These are phyloP conservation scores for Aplysina aerophoba DNA, from an alignment of 37 sponge, comb jelly and placozoan species.

Conservation along the genomic window DNA sequence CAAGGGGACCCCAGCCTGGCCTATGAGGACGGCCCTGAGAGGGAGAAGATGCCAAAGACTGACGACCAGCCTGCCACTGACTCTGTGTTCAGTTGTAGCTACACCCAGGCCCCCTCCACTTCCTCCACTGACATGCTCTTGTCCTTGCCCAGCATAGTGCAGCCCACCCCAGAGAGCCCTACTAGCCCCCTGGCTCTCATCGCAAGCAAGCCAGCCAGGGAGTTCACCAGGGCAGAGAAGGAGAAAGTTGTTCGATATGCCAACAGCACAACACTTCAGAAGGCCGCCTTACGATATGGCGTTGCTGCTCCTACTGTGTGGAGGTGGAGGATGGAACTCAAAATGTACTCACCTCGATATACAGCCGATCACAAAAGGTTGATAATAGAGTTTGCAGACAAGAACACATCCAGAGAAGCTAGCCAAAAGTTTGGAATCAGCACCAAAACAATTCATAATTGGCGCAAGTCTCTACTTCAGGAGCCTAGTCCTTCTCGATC, in stretches of 20 bases:
- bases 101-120: constrained; percentile 52
- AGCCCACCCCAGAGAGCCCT: background rate
- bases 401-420: constrained; percentile 73
- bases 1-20: background rate
- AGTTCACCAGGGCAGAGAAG: constrained; percentile 74
- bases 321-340: constrained; percentile 85
- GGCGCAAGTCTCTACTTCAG: constrained; percentile 44
- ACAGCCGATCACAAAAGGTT: constrained; percentile 77
- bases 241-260: constrained; percentile 85
- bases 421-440: constrained; percentile 69
- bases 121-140: constrained; percentile 70
- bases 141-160: constrained; percentile 52
- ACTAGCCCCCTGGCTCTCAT: constrained; percentile 1
- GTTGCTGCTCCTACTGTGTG: constrained; percentile 88
- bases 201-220: constrained; percentile 68
- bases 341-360: constrained; percentile 78
- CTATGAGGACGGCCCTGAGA: background rate
- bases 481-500: background rate
- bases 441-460: constrained; percentile 79
- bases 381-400: constrained; percentile 77
- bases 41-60: background rate
- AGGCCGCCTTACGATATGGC: constrained; percentile 80
- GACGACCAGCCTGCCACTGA: background rate
- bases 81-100: background rate
- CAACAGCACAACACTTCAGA: constrained; percentile 81